Percentiles rank a stretch among this genome's conserved stretches.
These are phyloP conservation scores for Argyra leucocephala DNA, from an alignment of 2,888 invertebrate genomes.

Conservation along the genomic window DNA sequence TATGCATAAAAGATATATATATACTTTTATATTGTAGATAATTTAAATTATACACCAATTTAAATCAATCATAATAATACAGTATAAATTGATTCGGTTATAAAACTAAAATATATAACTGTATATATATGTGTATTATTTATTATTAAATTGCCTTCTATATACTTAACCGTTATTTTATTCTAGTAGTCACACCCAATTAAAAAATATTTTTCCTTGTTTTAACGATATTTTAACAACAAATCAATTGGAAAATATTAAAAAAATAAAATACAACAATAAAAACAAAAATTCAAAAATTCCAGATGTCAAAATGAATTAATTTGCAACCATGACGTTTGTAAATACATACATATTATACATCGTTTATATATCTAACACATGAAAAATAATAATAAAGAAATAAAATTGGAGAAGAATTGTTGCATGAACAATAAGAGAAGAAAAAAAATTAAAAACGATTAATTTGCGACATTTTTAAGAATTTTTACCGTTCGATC, in stretches of 20 bases:
- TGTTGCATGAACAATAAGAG: not conserved
- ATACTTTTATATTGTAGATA: not conserved
- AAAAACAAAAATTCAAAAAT: not conserved
- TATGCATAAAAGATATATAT: too few species aligned
- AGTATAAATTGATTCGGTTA: not conserved
- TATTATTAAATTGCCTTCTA: not conserved
- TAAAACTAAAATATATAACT: not conserved
- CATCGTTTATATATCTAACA: too few species aligned
- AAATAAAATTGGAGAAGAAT: not conserved
- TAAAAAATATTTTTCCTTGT: not conserved
- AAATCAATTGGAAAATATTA: not conserved
- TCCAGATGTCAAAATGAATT: slow-evolving; percentile 3
- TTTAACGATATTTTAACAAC: not conserved
- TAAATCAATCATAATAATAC: slow-evolving; percentile 3
- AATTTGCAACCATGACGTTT: not conserved
- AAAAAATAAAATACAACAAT: not conserved
- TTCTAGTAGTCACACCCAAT: slow-evolving; percentile 1
- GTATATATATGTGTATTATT: not conserved
- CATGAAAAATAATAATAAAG: not conserved
- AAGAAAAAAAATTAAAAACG: not conserved
- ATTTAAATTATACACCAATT: not conserved
- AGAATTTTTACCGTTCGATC: not conserved
- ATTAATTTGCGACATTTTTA: not conserved
- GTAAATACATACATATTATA: too few species aligned
- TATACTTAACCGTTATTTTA: not conserved